Evolutionary conservation across 2,888 invertebrate species (phyloP).

Genomic region (Pediacus dermestoides): DNA sequence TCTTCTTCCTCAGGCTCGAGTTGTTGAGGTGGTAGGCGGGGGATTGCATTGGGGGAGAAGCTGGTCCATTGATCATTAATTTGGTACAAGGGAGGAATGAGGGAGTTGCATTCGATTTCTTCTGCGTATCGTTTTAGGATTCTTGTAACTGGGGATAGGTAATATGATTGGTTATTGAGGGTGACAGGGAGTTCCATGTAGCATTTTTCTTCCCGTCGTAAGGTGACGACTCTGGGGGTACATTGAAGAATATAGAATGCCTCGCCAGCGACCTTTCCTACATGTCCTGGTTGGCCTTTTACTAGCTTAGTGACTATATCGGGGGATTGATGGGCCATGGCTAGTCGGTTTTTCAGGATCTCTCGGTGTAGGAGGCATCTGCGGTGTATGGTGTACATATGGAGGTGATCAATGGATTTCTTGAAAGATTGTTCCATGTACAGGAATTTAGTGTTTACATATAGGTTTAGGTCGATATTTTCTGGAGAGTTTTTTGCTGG

Average conservation of each 20-base stretch:
- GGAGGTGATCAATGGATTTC: slow-evolving; percentile 17
- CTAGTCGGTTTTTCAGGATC: slow-evolving; percentile 26
- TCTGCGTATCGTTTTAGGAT: slow-evolving; percentile 18
- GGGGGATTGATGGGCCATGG: slow-evolving; percentile 20
- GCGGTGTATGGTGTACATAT: slow-evolving; percentile 24
- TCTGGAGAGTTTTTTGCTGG: too few species aligned
- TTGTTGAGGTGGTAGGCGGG: slow-evolving; percentile 6
- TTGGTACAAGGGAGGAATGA: slow-evolving; percentile 22
- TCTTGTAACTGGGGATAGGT: slow-evolving; percentile 23
- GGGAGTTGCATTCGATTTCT: slow-evolving; percentile 17
- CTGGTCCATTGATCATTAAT: slow-evolving; percentile 20
- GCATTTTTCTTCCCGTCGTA: slow-evolving; percentile 20
- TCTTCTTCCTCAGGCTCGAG: too few species aligned
- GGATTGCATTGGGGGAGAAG: slow-evolving; percentile 6
- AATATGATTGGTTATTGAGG: slow-evolving; percentile 21
- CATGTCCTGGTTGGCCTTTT: slow-evolving; percentile 29
- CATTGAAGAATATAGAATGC: slow-evolving; percentile 33
- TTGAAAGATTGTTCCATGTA: slow-evolving; percentile 29
- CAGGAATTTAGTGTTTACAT: slow-evolving; percentile 24
- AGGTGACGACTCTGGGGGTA: slow-evolving; percentile 19
- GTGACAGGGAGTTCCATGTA: slow-evolving; percentile 28
- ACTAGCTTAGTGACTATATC: slow-evolving; percentile 27
- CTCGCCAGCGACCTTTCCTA: slow-evolving; percentile 28
- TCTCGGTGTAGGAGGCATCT: slow-evolving; percentile 29
- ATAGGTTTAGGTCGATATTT: too few species aligned